Conservation (phyloP, 2,888 invertebrate species). For the Drosophila seclusa region DNA sequence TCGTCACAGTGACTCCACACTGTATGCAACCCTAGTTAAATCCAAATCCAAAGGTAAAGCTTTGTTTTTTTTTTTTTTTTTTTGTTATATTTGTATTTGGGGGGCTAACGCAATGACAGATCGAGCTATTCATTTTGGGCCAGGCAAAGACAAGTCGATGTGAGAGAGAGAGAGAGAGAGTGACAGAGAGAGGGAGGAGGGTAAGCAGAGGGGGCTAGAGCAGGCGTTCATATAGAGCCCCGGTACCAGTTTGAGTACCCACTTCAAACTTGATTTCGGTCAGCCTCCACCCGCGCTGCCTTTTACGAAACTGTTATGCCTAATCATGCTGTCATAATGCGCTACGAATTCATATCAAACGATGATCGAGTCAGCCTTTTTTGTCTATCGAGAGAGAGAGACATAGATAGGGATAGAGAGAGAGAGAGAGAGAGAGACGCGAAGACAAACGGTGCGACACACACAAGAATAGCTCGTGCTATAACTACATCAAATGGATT, state of each 20-base stretch:
- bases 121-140: slow-evolving; percentile 59
- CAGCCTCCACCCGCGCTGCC: slow-evolving; percentile 71
- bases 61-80: slow-evolving; percentile 17
- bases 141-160: slow-evolving; percentile 15
- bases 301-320: slow-evolving; percentile 83
- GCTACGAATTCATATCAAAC: slow-evolving; percentile 81
- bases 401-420: slow-evolving; percentile 6
- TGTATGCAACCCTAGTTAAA: slow-evolving; percentile 37
- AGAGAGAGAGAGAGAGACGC: slow-evolving; percentile 7
- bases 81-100: not conserved
- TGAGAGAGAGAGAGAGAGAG: not conserved
- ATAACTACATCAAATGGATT: slow-evolving; percentile 82
- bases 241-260: slow-evolving; percentile 49
- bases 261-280: slow-evolving; percentile 80
- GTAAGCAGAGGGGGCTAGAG: not conserved
- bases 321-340: slow-evolving; percentile 85
- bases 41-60: slow-evolving; percentile 32
- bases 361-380: slow-evolving; percentile 80
- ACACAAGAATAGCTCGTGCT: slow-evolving; percentile 83
- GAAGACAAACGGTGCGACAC: slow-evolving; percentile 62
- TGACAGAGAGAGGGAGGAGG: not conserved
- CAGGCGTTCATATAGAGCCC: not conserved
- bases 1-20: slow-evolving; percentile 11
- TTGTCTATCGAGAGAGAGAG: slow-evolving; percentile 46
- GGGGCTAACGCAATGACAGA: slow-evolving; percentile 74